Conservation (phyloP, 2,113 vertebrate species). For the Brachypteracias leptosomus region DNA sequence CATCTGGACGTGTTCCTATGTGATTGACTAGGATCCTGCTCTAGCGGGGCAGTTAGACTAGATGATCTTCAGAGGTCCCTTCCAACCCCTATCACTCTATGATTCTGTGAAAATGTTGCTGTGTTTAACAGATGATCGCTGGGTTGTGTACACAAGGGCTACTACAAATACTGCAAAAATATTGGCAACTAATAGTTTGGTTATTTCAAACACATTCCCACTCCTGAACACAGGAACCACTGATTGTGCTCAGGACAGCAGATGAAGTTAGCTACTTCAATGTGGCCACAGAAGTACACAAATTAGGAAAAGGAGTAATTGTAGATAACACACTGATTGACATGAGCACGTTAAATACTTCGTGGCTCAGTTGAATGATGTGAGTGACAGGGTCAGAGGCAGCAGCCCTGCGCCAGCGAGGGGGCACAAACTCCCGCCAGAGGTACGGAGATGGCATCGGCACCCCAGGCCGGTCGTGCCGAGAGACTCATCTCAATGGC, state of each 20-base stretch:
- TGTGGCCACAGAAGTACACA: accelerated
- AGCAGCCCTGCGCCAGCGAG: accelerated
- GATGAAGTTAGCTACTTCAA: background rate
- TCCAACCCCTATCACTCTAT: too few relatives aligned
- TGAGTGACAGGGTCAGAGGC: accelerated
- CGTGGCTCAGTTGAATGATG: accelerated
- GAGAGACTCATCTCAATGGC: background rate
- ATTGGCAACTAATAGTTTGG: background rate
- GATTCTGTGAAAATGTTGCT: accelerated
- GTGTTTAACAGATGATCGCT: accelerated
- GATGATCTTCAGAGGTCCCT: too few relatives aligned
- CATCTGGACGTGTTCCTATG: too few relatives aligned
- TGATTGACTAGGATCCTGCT: too few relatives aligned
- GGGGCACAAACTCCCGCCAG: accelerated
- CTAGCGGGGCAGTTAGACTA: too few relatives aligned
- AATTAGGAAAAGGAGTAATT: accelerated
- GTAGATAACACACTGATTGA: accelerated
- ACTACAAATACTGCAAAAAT: background rate
- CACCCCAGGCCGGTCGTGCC: accelerated
- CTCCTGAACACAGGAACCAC: too few relatives aligned
- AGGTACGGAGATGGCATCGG: accelerated
- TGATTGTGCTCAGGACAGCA: background rate
- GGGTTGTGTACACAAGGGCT: accelerated
- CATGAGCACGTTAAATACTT: accelerated
- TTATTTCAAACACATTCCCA: accelerated